Percentiles rank a stretch among this genome's conserved stretches.
phyloP scores from a whole-genome alignment of 2,888 invertebrate species.

The Andrena bicolor region DNA sequence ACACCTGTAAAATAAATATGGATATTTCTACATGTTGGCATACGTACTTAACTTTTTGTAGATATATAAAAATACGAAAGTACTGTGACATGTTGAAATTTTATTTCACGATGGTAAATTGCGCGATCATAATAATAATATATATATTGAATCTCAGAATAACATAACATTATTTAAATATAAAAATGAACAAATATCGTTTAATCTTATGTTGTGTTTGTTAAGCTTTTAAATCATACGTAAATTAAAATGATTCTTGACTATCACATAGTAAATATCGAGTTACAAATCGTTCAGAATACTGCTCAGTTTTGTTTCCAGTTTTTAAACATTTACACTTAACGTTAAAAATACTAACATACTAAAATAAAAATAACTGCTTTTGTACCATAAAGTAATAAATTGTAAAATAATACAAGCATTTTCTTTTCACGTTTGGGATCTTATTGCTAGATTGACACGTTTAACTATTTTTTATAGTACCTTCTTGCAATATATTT shows the following conservation, averaged over 20 bases:
- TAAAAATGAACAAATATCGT: too few relatives aligned
- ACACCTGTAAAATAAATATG: neutral
- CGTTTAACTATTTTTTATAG: conserved; percentile 20
- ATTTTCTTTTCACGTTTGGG: neutral
- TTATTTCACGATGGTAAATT: neutral
- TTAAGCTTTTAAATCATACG: too few relatives aligned
- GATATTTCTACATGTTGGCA: neutral
- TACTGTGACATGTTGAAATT: neutral
- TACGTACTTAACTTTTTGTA: neutral
- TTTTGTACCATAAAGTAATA: conserved; percentile 12
- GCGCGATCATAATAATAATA: neutral
- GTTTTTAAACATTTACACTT: too few relatives aligned
- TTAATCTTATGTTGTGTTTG: too few relatives aligned
- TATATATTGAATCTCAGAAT: neutral
- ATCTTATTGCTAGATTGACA: conserved; percentile 5
- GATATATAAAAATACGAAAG: conserved; percentile 1
- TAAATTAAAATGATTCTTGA: too few relatives aligned
- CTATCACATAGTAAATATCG: too few relatives aligned
- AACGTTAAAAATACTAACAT: too few relatives aligned
- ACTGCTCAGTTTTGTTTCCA: too few relatives aligned
- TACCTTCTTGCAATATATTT: conserved; percentile 36
- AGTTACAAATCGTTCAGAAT: too few relatives aligned
- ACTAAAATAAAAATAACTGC: conserved; percentile 8
- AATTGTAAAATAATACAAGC: neutral
- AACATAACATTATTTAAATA: neutral